These are phyloP conservation scores for Drosophila tristis DNA, from an alignment of 1,140 invertebrate species.

Conservation along the genomic window DNA sequence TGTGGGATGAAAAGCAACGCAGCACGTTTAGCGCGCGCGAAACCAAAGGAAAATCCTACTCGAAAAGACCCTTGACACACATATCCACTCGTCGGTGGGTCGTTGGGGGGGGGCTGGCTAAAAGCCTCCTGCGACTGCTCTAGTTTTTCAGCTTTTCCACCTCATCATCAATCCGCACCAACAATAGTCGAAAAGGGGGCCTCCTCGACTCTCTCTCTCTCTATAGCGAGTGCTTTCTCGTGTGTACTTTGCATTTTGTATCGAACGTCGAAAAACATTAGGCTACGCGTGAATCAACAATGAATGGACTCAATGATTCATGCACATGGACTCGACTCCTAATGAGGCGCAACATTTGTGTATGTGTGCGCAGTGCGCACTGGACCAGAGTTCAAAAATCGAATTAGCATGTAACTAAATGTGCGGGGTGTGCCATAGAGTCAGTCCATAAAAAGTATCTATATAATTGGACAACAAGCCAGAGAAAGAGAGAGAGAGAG, in stretches of 20 bases:
- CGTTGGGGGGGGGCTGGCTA: not conserved
- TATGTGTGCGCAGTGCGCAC: too few species aligned
- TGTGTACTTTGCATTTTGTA: too few species aligned
- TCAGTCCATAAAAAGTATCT: constrained; percentile 21
- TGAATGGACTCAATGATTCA: too few species aligned
- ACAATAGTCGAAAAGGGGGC: too few species aligned
- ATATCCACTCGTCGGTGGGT: not conserved
- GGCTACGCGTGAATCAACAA: too few species aligned
- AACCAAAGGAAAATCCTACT: constrained; percentile 4
- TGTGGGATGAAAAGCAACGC: constrained; percentile 15
- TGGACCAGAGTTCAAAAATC: not conserved
- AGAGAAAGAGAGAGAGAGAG: not conserved
- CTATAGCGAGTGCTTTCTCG: too few species aligned
- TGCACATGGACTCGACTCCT: too few species aligned
- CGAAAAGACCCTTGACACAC: constrained; percentile 32
- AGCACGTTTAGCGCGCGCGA: constrained; percentile 1
- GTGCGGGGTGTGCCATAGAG: not conserved
- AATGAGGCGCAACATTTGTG: too few species aligned
- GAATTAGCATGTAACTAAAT: constrained; percentile 11
- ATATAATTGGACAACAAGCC: constrained; percentile 22
- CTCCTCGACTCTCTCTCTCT: too few species aligned
- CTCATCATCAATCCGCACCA: not conserved
- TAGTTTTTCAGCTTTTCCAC: constrained; percentile 9
- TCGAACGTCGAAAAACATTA: too few species aligned
- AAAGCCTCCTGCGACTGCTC: constrained; percentile 32